Evolutionary conservation across 1,140 invertebrate species (phyloP), one percentile per base, ranked within the genome.

Genomic region (Aphis craccivora): DNA sequence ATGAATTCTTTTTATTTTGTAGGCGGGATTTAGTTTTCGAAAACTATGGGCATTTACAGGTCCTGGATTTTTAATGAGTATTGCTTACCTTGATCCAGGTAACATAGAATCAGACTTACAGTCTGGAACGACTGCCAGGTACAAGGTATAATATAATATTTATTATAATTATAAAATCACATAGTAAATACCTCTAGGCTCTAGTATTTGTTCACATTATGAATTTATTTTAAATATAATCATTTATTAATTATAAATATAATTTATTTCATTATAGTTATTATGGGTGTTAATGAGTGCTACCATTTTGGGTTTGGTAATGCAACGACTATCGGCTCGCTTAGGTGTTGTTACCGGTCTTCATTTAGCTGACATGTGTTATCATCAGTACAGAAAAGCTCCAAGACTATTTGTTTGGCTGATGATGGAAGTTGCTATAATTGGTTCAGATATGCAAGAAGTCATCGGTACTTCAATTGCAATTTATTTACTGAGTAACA

Each of bases 1-100:
- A n/a, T 67, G 30, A 67, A n/a, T 67, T 43, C 0, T 48, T 45
- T 40, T 40, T 11, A 40, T 84, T 81, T 35, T 83, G 1, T 88
- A 97, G 96, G 94, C 95, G 43, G 94, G 95, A 89, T 98, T 99
- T 95, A 98, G 97, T 95, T 98, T 98, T 95, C 96, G 96, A 94
- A 98, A 98, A 96, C 95, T 99, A 96, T 99, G 98, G 98, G 98
- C 98, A 67, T 99, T 99, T 95, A 98, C 98, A 1, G 98, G 98
- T n/a, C 98, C 98, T 81, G 98, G 98, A 60, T 98, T 98, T 95
- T 95, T 99, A 55, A 99, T 99, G 98, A 98, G 97, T 93, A 99
- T 99, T 95, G 98, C 98, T 45, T 99, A 98, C 95, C 95, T 99
- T 67, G 98, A 99, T 96, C 98, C 98, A 93, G 98, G 98, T 93